A percentile compares a stretch with the other conserved stretches of the same genome.
Conservation (phyloP, 1,140 invertebrate species). For the Drosophila sechellia region DNA sequence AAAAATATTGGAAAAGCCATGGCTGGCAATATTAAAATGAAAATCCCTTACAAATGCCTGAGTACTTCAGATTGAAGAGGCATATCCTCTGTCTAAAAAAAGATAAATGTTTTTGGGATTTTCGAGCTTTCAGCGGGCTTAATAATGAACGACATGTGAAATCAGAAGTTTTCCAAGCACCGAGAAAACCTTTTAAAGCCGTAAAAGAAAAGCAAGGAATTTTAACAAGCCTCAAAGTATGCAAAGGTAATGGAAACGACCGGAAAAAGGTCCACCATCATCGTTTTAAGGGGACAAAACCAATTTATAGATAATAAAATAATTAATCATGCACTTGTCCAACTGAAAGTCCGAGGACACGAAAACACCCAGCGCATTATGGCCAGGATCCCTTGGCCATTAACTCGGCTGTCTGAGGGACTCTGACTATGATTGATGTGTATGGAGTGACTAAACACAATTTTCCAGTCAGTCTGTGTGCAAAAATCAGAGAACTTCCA, state of each 20-base stretch:
- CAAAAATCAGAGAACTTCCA: conserved; percentile 63
- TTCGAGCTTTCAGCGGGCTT: conserved; percentile 2
- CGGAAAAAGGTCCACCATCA: conserved; percentile 43
- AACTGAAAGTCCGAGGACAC: conserved; percentile 61
- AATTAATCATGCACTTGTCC: conserved; percentile 81
- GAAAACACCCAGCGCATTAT: conserved; percentile 76
- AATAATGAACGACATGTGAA: conserved; percentile 10
- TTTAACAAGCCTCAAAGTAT: conserved; percentile 39
- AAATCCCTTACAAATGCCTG: conserved; percentile 22
- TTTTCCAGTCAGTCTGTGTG: conserved; percentile 54
- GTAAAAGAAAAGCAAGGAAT: conserved; percentile 23
- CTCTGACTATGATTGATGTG: conserved; percentile 70
- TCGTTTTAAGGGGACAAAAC: conserved; percentile 46
- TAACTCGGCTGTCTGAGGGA: conserved; percentile 62
- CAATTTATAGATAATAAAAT: conserved; percentile 82
- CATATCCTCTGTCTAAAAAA: conserved; percentile 2
- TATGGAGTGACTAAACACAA: conserved; percentile 67
- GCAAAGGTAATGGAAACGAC: conserved; percentile 24
- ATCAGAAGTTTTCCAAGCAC: not conserved
- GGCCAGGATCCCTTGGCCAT: conserved; percentile 63
- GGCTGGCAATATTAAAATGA: conserved; percentile 12
- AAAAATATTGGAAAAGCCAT: not conserved
- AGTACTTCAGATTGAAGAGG: conserved; percentile 22
- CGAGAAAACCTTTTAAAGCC: conserved; percentile 19
- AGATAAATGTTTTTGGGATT: not conserved